A percentile compares a stretch with the other conserved stretches of the same genome.
Evolutionary conservation across 92 coral and sea anemone genomes (phyloP).

Genomic region (Heliopora coerulea): DNA sequence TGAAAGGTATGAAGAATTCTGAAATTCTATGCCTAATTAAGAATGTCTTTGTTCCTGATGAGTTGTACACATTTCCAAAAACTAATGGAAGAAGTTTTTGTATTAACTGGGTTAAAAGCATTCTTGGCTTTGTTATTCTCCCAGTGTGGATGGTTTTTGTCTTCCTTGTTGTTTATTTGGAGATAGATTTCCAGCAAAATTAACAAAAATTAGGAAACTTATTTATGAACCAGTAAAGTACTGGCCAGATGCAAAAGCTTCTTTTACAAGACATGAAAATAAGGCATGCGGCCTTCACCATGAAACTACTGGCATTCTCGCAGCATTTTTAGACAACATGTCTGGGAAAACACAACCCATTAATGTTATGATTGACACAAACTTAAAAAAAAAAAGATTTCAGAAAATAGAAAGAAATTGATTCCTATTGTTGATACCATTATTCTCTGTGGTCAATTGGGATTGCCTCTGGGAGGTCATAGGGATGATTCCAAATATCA

Average conservation of each 20-base stretch:
- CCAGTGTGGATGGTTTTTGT: no score
- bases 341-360: conserved; percentile 8
- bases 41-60: no score
- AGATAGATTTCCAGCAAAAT: no score
- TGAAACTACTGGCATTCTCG: not conserved
- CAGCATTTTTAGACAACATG: not conserved
- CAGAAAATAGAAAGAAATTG: conserved; percentile 10
- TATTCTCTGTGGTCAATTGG: not conserved
- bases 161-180: no score
- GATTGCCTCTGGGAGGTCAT: conserved; percentile 10
- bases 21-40: no score
- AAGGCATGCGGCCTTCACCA: not conserved
- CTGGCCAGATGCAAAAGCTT: conserved; percentile 16
- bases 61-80: no score
- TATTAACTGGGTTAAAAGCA: no score
- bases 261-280: conserved; percentile 6
- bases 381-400: not conserved
- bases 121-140: no score
- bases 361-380: not conserved
- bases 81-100: no score
- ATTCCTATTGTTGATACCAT: conserved; percentile 11
- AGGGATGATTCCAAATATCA: conserved; percentile 17
- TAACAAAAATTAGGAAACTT: no score
- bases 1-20: no score
- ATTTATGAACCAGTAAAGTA: not conserved